Evolutionary conservation across 2,888 invertebrate genomes (phyloP), one percentile per base, ranked within the genome.

Genomic region (Latrodectus elegans): DNA sequence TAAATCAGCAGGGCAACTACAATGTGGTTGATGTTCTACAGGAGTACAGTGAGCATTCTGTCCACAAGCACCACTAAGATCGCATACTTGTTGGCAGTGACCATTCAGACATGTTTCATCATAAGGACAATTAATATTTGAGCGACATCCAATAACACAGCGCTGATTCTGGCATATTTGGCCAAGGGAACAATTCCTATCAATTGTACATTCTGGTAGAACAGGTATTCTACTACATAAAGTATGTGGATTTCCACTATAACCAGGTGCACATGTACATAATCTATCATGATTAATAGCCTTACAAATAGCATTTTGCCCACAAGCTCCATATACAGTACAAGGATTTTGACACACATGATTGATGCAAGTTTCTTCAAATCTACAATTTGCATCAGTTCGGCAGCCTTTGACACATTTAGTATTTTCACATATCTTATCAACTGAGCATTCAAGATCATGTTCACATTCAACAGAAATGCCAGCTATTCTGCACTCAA

Each of bases 201-300:
- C 96, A 95, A 92, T 97, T 94, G 92, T 97, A 97, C 93, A 97
- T 96, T 90, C 96, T 12, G 89, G 90, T 52, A 89, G 89, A 4
- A 88, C 76, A 26, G 71, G 88, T 55, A 78, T 94, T 93, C 94
- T 95, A 90, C 96, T 95, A 91, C 97, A 97, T 91, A 95, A 95
- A 12, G 95, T 94, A 11, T 96, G 95, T 26, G 97, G 97, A 92
- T 97, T 96, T 92, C 97, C 97, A 92, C 95, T 95, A 95, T 95
- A 92, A 96, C 97, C 97, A 77, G 96, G 95, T 51, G 97, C 96
- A 91, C 97, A 97, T 4, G 96, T 96, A 96, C 97, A 97, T 93
- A 96, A 95, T 91, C 97, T 96, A 94, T 96, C 96, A 94, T 97
- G 97, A 91, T 96, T 96, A 14, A 95, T 94, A 1, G 96, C 95